A percentile compares a stretch with the other conserved stretches of the same genome.
These are phyloP conservation scores for Emydocephalus ijimae DNA, from an alignment of 2,113 vertebrate genomes.

Conservation along the genomic window DNA sequence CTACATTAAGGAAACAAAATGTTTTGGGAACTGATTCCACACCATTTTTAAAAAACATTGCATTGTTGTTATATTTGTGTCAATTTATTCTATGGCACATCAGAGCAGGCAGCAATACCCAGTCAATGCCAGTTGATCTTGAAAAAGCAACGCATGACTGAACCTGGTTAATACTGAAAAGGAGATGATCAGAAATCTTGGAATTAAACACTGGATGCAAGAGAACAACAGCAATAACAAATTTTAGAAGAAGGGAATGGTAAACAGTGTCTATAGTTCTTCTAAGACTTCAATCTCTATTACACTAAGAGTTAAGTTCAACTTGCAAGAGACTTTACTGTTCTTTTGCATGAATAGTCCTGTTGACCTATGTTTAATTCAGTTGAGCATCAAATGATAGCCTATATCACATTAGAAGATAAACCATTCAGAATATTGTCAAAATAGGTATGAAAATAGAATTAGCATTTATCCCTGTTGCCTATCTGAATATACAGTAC, in stretches of 20 bases:
- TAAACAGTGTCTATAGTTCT: not conserved
- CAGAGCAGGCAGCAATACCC: not conserved
- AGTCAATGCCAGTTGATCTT: not conserved
- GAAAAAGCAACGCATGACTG: not conserved
- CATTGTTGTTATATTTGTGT: not conserved
- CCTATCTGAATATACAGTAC: not conserved
- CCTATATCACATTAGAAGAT: not conserved
- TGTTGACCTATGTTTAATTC: not conserved
- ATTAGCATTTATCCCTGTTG: not conserved
- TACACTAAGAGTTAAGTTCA: not conserved
- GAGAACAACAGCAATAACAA: not conserved
- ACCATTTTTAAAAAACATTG: not conserved
- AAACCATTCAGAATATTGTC: not conserved
- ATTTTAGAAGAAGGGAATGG: not conserved
- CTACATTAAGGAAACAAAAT: not conserved
- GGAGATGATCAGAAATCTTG: not conserved
- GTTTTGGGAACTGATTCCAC: not conserved
- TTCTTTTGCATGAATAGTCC: not conserved
- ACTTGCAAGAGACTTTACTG: not conserved
- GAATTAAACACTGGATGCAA: not conserved
- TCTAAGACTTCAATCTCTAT: not conserved
- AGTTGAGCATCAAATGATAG: not conserved
- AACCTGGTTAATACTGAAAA: not conserved
- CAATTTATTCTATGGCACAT: not conserved
- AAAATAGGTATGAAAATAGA: not conserved